Conservation (phyloP, 2,113 vertebrate genomes). For the Apus apus region DNA sequence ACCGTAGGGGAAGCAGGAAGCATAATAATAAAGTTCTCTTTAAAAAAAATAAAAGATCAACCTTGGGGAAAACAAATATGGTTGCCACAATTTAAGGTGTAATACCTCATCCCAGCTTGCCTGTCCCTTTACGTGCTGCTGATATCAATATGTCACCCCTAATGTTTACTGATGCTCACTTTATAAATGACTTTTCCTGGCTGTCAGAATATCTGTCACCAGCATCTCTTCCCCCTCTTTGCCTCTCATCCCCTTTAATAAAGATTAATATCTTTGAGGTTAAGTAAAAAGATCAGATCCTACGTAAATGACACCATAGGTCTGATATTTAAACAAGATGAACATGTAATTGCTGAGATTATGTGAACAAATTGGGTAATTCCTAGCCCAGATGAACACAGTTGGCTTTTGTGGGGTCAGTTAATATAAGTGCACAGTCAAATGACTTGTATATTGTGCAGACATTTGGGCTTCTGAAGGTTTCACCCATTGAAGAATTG, state of each 20-base stretch:
- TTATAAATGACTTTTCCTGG: slow-evolving; percentile 24
- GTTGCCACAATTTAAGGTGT: slow-evolving; percentile 5
- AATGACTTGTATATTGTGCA: not conserved
- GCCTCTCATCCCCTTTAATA: slow-evolving; percentile 32
- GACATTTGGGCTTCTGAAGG: not conserved
- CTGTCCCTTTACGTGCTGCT: not conserved
- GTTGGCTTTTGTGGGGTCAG: slow-evolving; percentile 18
- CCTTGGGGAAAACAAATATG: not conserved
- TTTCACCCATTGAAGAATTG: not conserved
- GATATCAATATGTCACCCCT: slow-evolving; percentile 29
- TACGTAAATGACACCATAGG: slow-evolving; percentile 14
- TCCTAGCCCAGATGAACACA: slow-evolving; percentile 37
- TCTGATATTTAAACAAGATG: slow-evolving; percentile 49
- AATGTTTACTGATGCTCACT: slow-evolving; percentile 34
- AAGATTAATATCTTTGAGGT: slow-evolving; percentile 46
- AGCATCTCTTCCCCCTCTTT: not conserved
- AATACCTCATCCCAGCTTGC: not conserved
- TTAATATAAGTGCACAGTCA: not conserved
- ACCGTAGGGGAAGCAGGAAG: slow-evolving; percentile 5
- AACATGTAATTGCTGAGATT: slow-evolving; percentile 43
- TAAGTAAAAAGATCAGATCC: slow-evolving; percentile 28
- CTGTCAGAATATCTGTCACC: slow-evolving; percentile 33
- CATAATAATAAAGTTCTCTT: slow-evolving; percentile 24
- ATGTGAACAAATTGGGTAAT: slow-evolving; percentile 50
- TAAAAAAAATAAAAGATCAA: slow-evolving; percentile 19